phyloP scores from a whole-genome alignment of 2,113 vertebrate species.

The Acinonyx jubatus region DNA sequence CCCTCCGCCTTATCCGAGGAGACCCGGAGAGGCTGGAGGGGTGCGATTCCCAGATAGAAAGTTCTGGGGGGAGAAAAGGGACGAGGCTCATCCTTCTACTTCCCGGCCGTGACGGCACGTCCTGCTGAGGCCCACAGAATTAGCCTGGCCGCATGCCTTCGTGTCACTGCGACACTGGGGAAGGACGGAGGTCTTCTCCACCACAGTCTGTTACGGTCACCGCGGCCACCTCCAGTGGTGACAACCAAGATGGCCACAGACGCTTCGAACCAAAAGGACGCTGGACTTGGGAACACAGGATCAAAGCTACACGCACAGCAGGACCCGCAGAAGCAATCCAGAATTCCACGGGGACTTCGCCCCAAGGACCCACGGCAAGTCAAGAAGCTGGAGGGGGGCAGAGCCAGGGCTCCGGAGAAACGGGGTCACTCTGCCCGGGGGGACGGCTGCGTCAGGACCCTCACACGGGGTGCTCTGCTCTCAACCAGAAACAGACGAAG shows the following conservation, averaged over 20 bases:
- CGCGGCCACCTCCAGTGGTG: neutral
- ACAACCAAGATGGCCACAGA: neutral
- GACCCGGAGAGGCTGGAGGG: fast-evolving
- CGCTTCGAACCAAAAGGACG: fast-evolving
- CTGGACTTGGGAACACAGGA: neutral
- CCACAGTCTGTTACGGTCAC: fast-evolving
- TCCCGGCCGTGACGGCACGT: fast-evolving
- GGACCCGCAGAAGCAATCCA: neutral
- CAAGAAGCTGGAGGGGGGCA: neutral
- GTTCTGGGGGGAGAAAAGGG: neutral
- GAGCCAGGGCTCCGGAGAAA: neutral
- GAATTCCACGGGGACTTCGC: too few relatives aligned
- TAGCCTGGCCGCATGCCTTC: fast-evolving
- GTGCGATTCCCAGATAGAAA: fast-evolving
- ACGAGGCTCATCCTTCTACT: fast-evolving
- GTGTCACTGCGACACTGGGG: fast-evolving
- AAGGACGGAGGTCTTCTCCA: too few relatives aligned
- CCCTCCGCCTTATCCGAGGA: too few relatives aligned
- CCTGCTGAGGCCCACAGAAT: neutral
- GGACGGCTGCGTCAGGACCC: neutral
- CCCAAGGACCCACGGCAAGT: neutral
- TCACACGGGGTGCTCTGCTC: fast-evolving
- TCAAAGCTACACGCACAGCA: fast-evolving
- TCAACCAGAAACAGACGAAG: neutral
- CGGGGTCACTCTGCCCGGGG: neutral